Percentiles rank a stretch among this genome's conserved stretches.
Conservation (phyloP, 2,888 invertebrate genomes). For the Ochropleura leucogaster region DNA sequence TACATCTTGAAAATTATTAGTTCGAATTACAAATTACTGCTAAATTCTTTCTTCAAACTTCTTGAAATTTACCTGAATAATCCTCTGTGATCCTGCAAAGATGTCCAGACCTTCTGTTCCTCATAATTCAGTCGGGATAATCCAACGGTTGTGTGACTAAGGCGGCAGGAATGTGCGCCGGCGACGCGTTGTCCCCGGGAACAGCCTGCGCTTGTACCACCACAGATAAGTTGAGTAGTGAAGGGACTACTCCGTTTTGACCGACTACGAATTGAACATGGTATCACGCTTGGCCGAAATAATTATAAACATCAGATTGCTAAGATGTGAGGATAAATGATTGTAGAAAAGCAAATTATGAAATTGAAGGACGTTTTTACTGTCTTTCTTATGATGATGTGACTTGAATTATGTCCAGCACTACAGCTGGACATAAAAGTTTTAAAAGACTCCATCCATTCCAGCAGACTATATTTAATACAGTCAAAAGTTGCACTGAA, state of each 20-base stretch:
- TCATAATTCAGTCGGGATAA: conserved; percentile 56
- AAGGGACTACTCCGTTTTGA: conserved; percentile 1
- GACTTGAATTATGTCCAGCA: neutral
- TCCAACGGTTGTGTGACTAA: conserved; percentile 71
- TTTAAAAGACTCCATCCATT: neutral
- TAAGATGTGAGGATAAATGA: neutral
- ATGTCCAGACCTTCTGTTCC: conserved; percentile 35
- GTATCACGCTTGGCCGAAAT: neutral
- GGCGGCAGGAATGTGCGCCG: conserved; percentile 63
- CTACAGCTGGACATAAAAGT: no score
- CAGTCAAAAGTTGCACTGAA: neutral
- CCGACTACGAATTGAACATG: neutral
- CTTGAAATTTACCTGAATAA: neutral
- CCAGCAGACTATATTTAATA: neutral
- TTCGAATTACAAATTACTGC: no score
- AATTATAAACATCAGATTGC: neutral
- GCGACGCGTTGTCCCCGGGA: conserved; percentile 59
- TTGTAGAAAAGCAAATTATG: neutral
- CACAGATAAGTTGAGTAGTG: conserved; percentile 4
- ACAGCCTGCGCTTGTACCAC: conserved; percentile 28
- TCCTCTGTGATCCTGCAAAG: conserved; percentile 4
- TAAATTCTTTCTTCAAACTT: no score
- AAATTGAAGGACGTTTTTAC: neutral
- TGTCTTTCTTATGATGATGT: neutral
- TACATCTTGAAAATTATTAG: neutral